Evolutionary conservation across 2,113 vertebrate species (phyloP).

Genomic region (Pelusios castaneus): DNA sequence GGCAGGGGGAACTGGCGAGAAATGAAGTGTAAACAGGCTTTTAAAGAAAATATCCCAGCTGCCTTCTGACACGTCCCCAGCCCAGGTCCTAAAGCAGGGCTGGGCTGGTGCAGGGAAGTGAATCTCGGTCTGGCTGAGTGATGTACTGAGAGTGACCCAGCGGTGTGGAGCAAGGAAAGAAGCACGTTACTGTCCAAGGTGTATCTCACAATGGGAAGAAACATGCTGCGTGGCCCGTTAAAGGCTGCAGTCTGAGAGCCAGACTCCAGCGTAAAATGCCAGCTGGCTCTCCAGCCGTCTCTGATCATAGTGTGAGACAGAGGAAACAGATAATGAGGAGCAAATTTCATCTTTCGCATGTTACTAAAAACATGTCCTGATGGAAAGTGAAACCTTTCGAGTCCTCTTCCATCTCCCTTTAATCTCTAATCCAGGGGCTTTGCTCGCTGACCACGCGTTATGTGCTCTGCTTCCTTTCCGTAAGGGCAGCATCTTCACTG

Average conservation of each 20-base stretch:
- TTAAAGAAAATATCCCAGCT: background rate
- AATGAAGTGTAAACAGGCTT: background rate
- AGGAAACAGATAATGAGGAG: background rate
- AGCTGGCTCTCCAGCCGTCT: background rate
- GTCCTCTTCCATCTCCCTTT: background rate
- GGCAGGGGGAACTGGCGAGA: background rate
- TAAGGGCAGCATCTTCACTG: background rate
- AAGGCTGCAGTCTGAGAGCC: background rate
- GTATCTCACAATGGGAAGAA: background rate
- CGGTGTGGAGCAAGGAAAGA: background rate
- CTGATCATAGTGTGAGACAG: background rate
- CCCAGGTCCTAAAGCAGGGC: background rate
- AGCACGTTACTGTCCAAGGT: background rate
- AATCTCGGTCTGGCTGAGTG: background rate
- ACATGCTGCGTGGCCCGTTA: background rate
- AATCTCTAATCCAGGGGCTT: background rate
- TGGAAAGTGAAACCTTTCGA: background rate
- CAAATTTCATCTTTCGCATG: background rate
- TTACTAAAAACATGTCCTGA: background rate
- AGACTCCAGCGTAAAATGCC: background rate
- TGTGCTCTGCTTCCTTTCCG: background rate
- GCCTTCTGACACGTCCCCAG: background rate
- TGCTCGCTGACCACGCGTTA: background rate
- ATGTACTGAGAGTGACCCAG: background rate
- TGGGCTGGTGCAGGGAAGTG: background rate